A percentile compares a stretch with the other conserved stretches of the same genome.
phyloP scores from a whole-genome alignment of 92 coral and sea anemone genomes.

The Zoanthus sansibaricus region DNA sequence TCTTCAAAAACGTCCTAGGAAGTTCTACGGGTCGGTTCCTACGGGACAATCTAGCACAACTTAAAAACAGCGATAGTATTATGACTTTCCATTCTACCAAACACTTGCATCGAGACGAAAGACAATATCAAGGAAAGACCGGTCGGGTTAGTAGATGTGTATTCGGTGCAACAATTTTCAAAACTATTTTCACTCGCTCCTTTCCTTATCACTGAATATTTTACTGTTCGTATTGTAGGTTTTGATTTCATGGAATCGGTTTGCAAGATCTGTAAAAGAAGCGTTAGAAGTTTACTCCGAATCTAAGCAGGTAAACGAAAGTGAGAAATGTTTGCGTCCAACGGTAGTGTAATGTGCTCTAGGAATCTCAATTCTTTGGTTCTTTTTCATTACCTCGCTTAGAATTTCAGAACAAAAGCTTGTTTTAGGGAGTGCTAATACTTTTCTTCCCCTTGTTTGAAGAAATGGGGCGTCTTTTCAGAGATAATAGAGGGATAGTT shows the following conservation, averaged over 20 bases:
- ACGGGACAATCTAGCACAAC: background rate
- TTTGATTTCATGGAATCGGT: conserved; percentile 95
- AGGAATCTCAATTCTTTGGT: background rate
- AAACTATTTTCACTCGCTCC: background rate
- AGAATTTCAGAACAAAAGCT: background rate
- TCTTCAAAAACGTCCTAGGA: background rate
- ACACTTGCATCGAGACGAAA: conserved; percentile 67
- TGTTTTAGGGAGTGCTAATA: background rate
- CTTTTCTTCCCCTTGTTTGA: background rate
- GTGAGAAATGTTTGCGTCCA: background rate
- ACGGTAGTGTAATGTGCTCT: background rate
- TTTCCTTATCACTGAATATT: background rate
- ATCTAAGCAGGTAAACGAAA: conserved; percentile 86
- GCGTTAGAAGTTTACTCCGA: conserved; percentile 96
- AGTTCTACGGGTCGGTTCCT: background rate
- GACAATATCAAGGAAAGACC: conserved; percentile 89
- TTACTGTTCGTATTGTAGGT: conserved; percentile 66
- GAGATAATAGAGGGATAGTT: conserved; percentile 1
- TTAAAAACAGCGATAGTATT: background rate
- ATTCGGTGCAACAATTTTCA: background rate
- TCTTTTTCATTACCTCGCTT: background rate
- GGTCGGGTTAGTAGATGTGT: conserved; percentile 85
- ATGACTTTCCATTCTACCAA: conserved; percentile 45
- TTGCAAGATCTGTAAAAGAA: conserved; percentile 97
- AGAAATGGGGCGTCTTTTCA: conserved; percentile 16